phyloP scores from a whole-genome alignment of 2,797 vertebrate species.

The Triplophysa yarkandensis region DNA sequence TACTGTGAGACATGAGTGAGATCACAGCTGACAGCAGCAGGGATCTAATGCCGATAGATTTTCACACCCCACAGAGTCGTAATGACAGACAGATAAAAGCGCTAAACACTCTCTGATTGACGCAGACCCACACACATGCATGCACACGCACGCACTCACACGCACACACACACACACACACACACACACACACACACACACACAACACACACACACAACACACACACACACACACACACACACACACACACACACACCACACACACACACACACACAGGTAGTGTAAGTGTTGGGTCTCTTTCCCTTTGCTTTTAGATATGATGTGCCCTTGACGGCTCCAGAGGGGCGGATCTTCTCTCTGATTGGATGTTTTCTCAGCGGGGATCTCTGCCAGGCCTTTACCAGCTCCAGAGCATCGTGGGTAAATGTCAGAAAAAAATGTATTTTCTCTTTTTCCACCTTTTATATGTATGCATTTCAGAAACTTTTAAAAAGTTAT shows the following conservation, averaged over 20 bases:
- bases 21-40: slow-evolving; percentile 45
- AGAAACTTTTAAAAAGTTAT: slow-evolving; percentile 15
- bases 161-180: slow-evolving; percentile 4
- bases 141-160: slow-evolving; percentile 1
- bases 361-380: slow-evolving; percentile 55
- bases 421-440: slow-evolving; percentile 25
- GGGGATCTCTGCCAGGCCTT: slow-evolving; percentile 38
- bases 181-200: neutral
- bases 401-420: slow-evolving; percentile 42
- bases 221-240: slow-evolving; percentile 6
- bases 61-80: slow-evolving; percentile 52
- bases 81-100: slow-evolving; percentile 46
- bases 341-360: slow-evolving; percentile 46
- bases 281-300: slow-evolving; percentile 39
- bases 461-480: slow-evolving; percentile 7
- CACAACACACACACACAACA: slow-evolving; percentile 4
- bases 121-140: neutral
- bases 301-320: slow-evolving; percentile 57
- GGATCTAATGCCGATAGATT: slow-evolving; percentile 52
- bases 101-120: slow-evolving; percentile 13
- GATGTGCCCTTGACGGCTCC: slow-evolving; percentile 57
- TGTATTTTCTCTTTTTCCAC: slow-evolving; percentile 33
- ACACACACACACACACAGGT: neutral
- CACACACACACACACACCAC: neutral
- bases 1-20: slow-evolving; percentile 31